Evolutionary conservation across 2,113 vertebrate species (phyloP), one percentile per base, ranked within the genome.

Genomic region (Elachura formosa): DNA sequence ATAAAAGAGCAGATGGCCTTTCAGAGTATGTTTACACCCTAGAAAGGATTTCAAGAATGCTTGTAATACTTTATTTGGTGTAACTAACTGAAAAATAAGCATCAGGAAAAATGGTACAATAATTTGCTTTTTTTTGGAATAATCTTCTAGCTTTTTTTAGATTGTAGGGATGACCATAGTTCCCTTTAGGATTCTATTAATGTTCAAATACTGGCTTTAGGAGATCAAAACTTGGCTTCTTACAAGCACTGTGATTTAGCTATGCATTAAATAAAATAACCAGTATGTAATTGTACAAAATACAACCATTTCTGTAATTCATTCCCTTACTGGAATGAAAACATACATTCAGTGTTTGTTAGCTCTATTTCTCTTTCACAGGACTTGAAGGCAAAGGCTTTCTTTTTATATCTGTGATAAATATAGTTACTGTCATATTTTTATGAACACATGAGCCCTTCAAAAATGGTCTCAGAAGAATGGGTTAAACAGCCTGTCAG

Each of bases 381-480:
- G 61, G 49, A 63, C 68, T 72, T 63, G 61, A 71, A 88, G 31
- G 22, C 77, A 76, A 74, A 78, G 45, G 24, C 68, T 86, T 90
- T 93, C 62, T 87, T 95, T 93, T 92, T 91, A 87, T 94, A 93
- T 87, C 77, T 94, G 48, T 84, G 73, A 66, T 85, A 94, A 94
- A 89, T 93, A 71, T 87, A 95, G 93, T 68, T 84, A 33, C 51
- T 74, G 52, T 61, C 28, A 29, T 63, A 63, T 72, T 92, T 92
- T 67, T 84, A 64, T 79, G 66, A 79, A 61, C 40, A 48, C n/a
- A 52, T 23, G 49, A 72, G 61, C 56, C 40, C 23, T 82, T 93
- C 33, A 76, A 17, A 84, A 90, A 40, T 49, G 29, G 33, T 6
- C 41, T 90, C 8, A 17, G 62, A 89, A 84, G 64, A 94, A 69